Evolutionary conservation across 2,888 invertebrate genomes (phyloP).

Genomic region (Tenodera sinensis): DNA sequence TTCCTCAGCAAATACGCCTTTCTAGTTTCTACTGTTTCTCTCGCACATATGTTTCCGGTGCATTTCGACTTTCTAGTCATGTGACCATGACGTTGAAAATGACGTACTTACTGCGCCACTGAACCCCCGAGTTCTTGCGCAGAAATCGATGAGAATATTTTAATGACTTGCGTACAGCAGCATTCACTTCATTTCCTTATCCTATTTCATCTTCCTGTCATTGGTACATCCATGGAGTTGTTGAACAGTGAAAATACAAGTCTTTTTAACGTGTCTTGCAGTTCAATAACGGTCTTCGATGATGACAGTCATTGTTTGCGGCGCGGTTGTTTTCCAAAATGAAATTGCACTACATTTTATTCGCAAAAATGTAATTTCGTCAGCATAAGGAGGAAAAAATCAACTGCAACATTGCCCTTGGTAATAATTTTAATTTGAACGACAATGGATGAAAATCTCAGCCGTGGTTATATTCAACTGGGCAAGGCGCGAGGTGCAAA

Average conservation of each 20-base stretch:
- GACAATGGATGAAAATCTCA: slow-evolving; percentile 61
- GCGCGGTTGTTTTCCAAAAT: no score
- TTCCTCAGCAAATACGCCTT: not conserved
- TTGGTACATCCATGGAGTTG: no score
- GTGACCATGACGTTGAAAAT: slow-evolving; percentile 1
- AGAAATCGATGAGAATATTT: slow-evolving; percentile 44
- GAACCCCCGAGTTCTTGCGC: slow-evolving; percentile 38
- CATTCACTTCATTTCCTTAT: slow-evolving; percentile 11
- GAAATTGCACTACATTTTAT: no score
- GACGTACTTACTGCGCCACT: slow-evolving; percentile 6
- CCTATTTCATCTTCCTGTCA: not conserved
- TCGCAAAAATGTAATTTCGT: no score
- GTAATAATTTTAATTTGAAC: not conserved
- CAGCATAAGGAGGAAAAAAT: not conserved
- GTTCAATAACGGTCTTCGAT: no score
- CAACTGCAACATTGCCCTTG: not conserved
- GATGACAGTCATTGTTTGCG: no score
- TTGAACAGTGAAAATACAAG: no score
- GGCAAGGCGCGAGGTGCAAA: slow-evolving; percentile 58
- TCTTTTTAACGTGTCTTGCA: no score
- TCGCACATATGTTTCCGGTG: not conserved
- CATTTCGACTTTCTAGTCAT: not conserved
- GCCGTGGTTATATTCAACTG: slow-evolving; percentile 59
- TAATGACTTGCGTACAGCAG: slow-evolving; percentile 28
- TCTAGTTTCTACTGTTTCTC: not conserved